Conservation (phyloP, 2,113 vertebrate species). For the Hippotragus niger region DNA sequence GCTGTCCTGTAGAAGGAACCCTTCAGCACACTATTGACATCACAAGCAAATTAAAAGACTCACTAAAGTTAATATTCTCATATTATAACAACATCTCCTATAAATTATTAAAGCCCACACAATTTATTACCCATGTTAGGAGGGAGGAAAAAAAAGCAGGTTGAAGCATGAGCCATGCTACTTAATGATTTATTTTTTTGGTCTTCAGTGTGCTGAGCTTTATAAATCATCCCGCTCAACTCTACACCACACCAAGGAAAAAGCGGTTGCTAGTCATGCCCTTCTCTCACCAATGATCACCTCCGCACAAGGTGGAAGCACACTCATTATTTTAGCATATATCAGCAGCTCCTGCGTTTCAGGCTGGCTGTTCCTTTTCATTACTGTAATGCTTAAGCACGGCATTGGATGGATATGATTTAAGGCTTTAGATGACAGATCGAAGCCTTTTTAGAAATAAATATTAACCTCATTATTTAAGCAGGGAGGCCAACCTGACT, state of each 20-base stretch:
- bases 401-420: slow-evolving; percentile 55
- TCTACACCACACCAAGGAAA: slow-evolving; percentile 43
- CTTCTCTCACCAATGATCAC: slow-evolving; percentile 34
- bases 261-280: slow-evolving; percentile 15
- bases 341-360: slow-evolving; percentile 50
- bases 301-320: not conserved
- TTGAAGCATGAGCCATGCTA: slow-evolving; percentile 61
- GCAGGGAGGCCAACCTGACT: slow-evolving; percentile 37
- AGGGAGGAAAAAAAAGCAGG: not conserved
- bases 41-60: slow-evolving; percentile 65
- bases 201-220: slow-evolving; percentile 60
- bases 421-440: slow-evolving; percentile 55
- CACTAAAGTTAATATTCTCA: slow-evolving; percentile 68
- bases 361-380: slow-evolving; percentile 56
- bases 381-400: slow-evolving; percentile 60
- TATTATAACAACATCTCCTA: slow-evolving; percentile 67
- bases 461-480: slow-evolving; percentile 68
- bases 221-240: slow-evolving; percentile 70
- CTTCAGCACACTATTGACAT: slow-evolving; percentile 43
- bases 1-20: not conserved
- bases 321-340: slow-evolving; percentile 38
- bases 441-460: slow-evolving; percentile 61
- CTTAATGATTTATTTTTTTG: slow-evolving; percentile 67
- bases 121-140: slow-evolving; percentile 70
- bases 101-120: slow-evolving; percentile 71